Evolutionary conservation across 1,140 invertebrate genomes (phyloP), one percentile per base, ranked within the genome.

Genomic region (Drosophila kikkawai): DNA sequence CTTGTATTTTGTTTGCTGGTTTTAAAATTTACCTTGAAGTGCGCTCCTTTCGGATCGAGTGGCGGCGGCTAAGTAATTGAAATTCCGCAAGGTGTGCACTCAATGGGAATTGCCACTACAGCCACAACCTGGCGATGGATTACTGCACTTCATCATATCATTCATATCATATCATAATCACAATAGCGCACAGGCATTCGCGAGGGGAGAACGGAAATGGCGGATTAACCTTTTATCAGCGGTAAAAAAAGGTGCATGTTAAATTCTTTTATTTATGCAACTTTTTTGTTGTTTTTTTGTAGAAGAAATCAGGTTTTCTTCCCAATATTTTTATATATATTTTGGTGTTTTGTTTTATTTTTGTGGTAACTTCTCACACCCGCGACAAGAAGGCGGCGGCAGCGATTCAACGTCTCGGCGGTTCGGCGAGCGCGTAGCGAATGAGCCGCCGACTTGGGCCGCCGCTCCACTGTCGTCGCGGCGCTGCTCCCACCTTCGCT

Each of bases 371-470:
- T 66, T 63, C 44, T 75, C 55, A 75, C 73, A 75, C 84, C 53
- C 69, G 80, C 81, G 73, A 85, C 65, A 71, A 41, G 15, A 36
- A 57, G 60, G 44, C 65, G 44, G 53, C 69, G 29, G 53, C 50
- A 61, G 66, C 84, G 85, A 71, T 79, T 84, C 48, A 60, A 78
- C 75, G 75, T 69, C 75, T 78, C 75, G 85, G 67, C 74, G 81
- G 74, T 90, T 79, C 84, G 73, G 75, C 85, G 81, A 87, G 82
- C 84, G 78, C 84, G 82, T 68, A 69, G 53, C 84, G 84, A 88
- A 90, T 88, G 83, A 79, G 57, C 70, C 69, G 34, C 56, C 39
- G 68, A 65, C 48, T 55, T 42, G 63, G 48, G 7, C 11, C 22
- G 26, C 15, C 48, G 75, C 80, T 82, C 79, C 73, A 83, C 76